Evolutionary conservation across 2,888 invertebrate genomes (phyloP).

Genomic region (Lydus trimaculatus): DNA sequence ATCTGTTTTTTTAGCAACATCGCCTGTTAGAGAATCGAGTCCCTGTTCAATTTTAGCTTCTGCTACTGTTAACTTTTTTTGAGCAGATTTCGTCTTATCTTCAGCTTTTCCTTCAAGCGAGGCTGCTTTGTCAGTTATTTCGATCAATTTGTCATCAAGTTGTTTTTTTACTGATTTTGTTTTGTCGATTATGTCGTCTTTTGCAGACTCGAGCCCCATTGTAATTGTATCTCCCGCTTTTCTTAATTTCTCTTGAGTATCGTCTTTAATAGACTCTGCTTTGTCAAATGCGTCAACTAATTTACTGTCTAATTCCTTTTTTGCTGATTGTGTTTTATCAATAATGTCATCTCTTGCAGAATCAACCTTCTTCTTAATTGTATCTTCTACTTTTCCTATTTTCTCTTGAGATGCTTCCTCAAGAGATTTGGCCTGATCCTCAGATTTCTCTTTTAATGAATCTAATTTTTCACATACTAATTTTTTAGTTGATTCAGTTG

Average conservation of each 20-base stretch:
- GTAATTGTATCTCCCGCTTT: not conserved
- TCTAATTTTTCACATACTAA: not conserved
- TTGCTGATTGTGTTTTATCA: not conserved
- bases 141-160: not conserved
- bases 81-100: conserved; percentile 10
- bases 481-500: not conserved
- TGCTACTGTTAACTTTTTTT: not conserved
- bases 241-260: not conserved
- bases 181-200: conserved; percentile 4
- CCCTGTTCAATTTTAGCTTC: not conserved
- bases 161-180: not conserved
- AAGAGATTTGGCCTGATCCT: not conserved
- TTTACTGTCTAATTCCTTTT: not conserved
- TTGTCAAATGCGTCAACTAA: not conserved
- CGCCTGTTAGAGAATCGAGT: not conserved
- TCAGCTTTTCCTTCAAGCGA: conserved; percentile 13
- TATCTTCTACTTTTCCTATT: not conserved
- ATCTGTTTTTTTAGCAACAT: not conserved
- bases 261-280: not conserved
- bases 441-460: not conserved
- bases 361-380: not conserved
- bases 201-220: not conserved
- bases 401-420: not conserved
- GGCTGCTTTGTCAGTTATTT: not conserved
- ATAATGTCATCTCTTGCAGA: not conserved